Evolutionary conservation across 2,888 invertebrate species (phyloP), one percentile per base, ranked within the genome.

Genomic region (Tetropium fuscum): DNA sequence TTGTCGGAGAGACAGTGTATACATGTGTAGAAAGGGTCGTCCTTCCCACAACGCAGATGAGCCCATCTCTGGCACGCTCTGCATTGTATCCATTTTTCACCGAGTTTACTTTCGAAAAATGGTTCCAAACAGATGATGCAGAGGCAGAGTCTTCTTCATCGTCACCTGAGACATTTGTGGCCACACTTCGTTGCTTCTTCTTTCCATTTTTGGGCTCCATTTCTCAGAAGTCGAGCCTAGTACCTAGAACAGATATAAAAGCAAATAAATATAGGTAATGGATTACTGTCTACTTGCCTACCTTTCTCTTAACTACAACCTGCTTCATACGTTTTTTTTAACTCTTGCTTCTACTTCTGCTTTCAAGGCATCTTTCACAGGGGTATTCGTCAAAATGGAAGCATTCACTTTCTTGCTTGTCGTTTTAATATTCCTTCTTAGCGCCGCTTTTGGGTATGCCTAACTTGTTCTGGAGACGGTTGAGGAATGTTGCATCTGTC

Each of bases 311-410:
- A 32, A 27, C 16, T 44, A 20, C 53, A 32, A 10, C 27, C 27
- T 27, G 27, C 27, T 27, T 27, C 27, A 27, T 27, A 27, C 27
- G 36, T 45, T 53, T 48, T 40, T 54, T 30, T 38, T 36, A 56
- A 51, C 30, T 51, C 30, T 45, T 44, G 30, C 7, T 36, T 51
- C 25, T 30, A 30, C 36, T 53, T 66, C 60, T 53, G 56, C 47
- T 36, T 59, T 44, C 61, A 40, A 57, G 43, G 62, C 43, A 18
- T 61, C 56, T 61, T 67, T 70, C 43, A 64, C 48, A 51, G 67
- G 69, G 16, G 69, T 71, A 27, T 69, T 66, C 34, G 70, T 66
- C 48, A 70, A 63, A 54, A 69, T 60, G 51, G 60, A 58, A 30
- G 70, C 63, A 38, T 60, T 70, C 49, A 61, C 56, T 45, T 59